Percentiles rank a stretch among this genome's conserved stretches.
Evolutionary conservation across 2,113 vertebrate genomes (phyloP).

Genomic region (Crocuta crocuta): DNA sequence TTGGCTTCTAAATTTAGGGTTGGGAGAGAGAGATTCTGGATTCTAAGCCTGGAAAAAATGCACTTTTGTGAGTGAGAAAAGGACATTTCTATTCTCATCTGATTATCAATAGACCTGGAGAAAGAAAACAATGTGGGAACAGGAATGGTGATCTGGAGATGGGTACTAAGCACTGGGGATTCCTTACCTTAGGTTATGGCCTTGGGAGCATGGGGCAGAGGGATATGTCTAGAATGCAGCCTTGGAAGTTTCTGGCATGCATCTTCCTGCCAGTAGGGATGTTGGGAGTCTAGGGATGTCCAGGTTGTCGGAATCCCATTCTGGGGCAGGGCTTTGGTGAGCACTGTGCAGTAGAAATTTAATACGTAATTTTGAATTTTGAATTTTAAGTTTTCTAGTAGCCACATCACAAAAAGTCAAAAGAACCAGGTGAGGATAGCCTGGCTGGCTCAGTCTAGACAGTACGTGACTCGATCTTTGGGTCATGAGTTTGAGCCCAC

Average conservation of each 20-base stretch:
- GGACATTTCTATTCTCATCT: neutral
- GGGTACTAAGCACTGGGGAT: neutral
- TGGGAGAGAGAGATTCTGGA: neutral
- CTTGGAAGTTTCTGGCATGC: neutral
- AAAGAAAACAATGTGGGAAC: neutral
- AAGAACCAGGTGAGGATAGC: neutral
- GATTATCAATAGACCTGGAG: neutral
- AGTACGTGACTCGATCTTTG: neutral
- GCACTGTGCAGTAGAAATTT: constrained; percentile 9
- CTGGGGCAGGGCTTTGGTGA: neutral
- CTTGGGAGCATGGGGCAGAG: neutral
- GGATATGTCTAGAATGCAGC: neutral
- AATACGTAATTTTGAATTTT: neutral
- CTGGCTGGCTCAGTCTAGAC: neutral
- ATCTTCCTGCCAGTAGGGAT: neutral
- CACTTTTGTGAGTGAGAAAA: constrained; percentile 6
- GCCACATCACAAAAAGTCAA: constrained; percentile 34
- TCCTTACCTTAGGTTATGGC: neutral
- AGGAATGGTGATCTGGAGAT: neutral
- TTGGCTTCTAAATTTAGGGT: constrained; percentile 21
- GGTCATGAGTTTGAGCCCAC: neutral
- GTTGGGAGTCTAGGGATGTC: neutral
- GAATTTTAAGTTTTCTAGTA: constrained; percentile 3
- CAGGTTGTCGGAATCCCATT: neutral
- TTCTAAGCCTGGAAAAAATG: neutral